Percentiles rank a stretch among this genome's conserved stretches.
These are phyloP conservation scores for Neotragus pygmaeus DNA, from an alignment of 2,113 vertebrate genomes.

Conservation along the genomic window DNA sequence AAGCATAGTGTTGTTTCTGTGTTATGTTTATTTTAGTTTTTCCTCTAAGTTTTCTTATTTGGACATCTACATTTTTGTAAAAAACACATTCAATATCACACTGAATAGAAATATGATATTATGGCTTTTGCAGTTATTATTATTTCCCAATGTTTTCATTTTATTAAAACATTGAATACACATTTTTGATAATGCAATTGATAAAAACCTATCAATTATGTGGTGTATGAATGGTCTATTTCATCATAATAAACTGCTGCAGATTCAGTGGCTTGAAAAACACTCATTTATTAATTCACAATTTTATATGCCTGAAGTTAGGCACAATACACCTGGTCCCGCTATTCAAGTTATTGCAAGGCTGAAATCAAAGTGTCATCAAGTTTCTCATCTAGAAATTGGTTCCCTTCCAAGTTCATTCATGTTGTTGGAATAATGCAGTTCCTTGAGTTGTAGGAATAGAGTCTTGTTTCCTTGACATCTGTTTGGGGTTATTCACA, in stretches of 20 bases:
- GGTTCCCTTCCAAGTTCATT: background rate
- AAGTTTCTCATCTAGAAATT: background rate
- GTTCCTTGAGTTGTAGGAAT: background rate
- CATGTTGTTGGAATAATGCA: background rate
- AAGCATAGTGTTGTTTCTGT: background rate
- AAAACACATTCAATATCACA: background rate
- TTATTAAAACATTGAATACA: background rate
- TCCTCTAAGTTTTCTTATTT: background rate
- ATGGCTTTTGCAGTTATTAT: background rate
- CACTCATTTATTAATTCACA: background rate
- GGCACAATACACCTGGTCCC: background rate
- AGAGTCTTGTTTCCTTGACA: background rate
- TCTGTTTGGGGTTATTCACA: background rate
- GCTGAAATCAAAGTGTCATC: background rate
- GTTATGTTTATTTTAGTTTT: background rate
- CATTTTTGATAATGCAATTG: background rate
- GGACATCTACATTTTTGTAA: background rate
- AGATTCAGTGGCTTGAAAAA: background rate
- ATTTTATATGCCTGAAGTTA: fast-evolving
- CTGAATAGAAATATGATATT: background rate
- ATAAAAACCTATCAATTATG: background rate
- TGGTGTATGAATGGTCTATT: background rate
- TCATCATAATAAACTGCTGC: background rate
- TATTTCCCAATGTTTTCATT: background rate
- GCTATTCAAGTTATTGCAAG: background rate